Evolutionary conservation across 2,888 invertebrate genomes (phyloP).

Genomic region (Oegoconia quadripuncta): DNA sequence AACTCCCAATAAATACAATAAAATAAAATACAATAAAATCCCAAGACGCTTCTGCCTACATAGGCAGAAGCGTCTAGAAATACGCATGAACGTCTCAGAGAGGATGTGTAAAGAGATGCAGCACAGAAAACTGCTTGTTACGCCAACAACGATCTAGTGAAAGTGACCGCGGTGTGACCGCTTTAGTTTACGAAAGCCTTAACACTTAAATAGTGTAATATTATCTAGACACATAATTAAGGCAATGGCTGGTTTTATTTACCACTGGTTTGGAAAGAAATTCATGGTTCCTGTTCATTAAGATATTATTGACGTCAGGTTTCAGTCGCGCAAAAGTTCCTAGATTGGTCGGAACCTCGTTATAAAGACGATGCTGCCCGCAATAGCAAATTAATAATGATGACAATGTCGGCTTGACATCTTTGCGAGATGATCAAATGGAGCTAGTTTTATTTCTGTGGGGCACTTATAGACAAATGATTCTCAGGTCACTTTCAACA

Average conservation of each 20-base stretch:
- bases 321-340: too few relatives aligned
- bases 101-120: conserved; percentile 48
- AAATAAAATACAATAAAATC: background rate
- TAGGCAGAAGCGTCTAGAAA: conserved; percentile 1
- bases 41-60: background rate
- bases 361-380: too few relatives aligned
- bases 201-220: conserved; percentile 25
- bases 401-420: too few relatives aligned
- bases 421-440: too few relatives aligned
- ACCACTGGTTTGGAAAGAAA: conserved; percentile 22
- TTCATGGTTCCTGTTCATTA: too few relatives aligned
- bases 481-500: too few relatives aligned
- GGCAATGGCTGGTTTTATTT: conserved; percentile 21
- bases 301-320: too few relatives aligned
- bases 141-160: conserved; percentile 53
- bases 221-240: conserved; percentile 22
- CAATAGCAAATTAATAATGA: too few relatives aligned
- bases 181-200: conserved; percentile 43
- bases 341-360: too few relatives aligned
- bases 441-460: too few relatives aligned
- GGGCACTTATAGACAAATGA: too few relatives aligned
- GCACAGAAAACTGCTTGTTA: conserved; percentile 54
- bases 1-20: too few relatives aligned
- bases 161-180: conserved; percentile 41
- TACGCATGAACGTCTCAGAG: conserved; percentile 18